Evolutionary conservation across 1,140 invertebrate genomes (phyloP).

Genomic region (Drosophila tristis): DNA sequence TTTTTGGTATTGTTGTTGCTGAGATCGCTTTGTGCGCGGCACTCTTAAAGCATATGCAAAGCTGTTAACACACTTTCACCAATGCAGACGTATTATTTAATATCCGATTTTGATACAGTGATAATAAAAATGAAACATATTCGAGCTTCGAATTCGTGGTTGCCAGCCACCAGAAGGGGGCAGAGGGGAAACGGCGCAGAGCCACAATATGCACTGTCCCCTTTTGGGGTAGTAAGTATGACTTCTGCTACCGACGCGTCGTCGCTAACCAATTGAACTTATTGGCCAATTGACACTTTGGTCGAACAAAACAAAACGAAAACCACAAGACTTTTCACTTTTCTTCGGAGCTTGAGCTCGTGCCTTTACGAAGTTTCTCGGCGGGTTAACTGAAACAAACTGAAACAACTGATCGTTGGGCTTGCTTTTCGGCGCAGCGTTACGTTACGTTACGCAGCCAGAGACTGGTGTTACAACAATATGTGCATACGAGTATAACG

Average conservation of each 20-base stretch:
- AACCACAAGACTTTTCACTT: slow-evolving; percentile 45
- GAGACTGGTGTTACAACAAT: slow-evolving; percentile 23
- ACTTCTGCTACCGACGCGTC: not conserved
- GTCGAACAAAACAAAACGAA: slow-evolving; percentile 18
- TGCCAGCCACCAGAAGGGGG: not conserved
- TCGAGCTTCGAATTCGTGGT: not conserved
- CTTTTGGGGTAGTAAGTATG: slow-evolving; percentile 6
- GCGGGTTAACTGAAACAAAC: slow-evolving; percentile 43
- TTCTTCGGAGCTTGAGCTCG: slow-evolving; percentile 20
- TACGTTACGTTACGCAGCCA: slow-evolving; percentile 10
- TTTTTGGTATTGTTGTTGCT: slow-evolving; percentile 11
- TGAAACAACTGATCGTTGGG: slow-evolving; percentile 38
- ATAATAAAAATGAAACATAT: slow-evolving; percentile 52
- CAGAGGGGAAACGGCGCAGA: not conserved
- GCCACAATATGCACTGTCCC: slow-evolving; percentile 9
- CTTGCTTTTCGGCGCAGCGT: slow-evolving; percentile 37
- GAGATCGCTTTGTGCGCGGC: slow-evolving; percentile 42
- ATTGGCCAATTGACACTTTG: slow-evolving; percentile 35
- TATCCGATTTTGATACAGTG: slow-evolving; percentile 29
- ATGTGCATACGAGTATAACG: slow-evolving; percentile 22
- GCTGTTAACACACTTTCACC: slow-evolving; percentile 76
- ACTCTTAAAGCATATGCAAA: slow-evolving; percentile 52
- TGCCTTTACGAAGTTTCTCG: slow-evolving; percentile 43
- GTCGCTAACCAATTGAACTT: slow-evolving; percentile 6
- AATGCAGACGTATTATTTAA: slow-evolving; percentile 72